phyloP scores from a whole-genome alignment of 23 tunicate species.

The Diplosoma virens region DNA sequence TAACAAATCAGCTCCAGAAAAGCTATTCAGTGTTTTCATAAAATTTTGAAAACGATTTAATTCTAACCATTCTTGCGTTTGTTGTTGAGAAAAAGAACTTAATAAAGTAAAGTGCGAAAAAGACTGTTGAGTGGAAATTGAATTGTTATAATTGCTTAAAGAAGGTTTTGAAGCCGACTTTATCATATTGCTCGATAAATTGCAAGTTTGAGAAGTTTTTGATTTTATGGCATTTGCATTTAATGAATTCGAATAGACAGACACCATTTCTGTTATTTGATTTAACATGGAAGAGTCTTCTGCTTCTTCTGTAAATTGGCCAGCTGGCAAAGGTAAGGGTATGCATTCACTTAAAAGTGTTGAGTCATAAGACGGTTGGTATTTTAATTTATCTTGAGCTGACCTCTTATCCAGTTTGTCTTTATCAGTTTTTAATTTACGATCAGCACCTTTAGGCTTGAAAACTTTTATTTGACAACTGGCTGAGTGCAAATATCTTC shows the following conservation, averaged over 20 bases:
- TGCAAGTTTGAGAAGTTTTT: neutral
- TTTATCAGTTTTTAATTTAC: slow-evolving; percentile 94
- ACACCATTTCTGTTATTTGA: slow-evolving; percentile 25
- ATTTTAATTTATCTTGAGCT: slow-evolving; percentile 77
- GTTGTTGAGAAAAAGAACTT: slow-evolving; percentile 32
- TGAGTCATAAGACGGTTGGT: slow-evolving; percentile 88
- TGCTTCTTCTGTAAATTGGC: slow-evolving; percentile 21
- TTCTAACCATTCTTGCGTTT: slow-evolving; percentile 85
- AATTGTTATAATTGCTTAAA: no score
- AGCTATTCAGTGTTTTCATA: slow-evolving; percentile 57
- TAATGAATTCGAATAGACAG: neutral
- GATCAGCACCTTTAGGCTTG: slow-evolving; percentile 98
- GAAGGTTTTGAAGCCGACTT: no score
- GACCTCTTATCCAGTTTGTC: slow-evolving; percentile 82
- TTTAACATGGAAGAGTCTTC: slow-evolving; percentile 5
- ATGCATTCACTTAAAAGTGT: slow-evolving; percentile 79
- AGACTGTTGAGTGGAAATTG: neutral
- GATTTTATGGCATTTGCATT: neutral
- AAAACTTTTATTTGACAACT: slow-evolving; percentile 92
- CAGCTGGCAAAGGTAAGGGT: slow-evolving; percentile 26
- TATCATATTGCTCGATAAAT: neutral
- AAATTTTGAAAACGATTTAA: slow-evolving; percentile 64
- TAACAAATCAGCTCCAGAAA: slow-evolving; percentile 70
- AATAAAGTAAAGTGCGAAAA: slow-evolving; percentile 1
- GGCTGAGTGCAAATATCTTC: slow-evolving; percentile 82